A percentile compares a stretch with the other conserved stretches of the same genome.
Conservation (phyloP, 2,888 invertebrate genomes). For the Microchrysa polita region DNA sequence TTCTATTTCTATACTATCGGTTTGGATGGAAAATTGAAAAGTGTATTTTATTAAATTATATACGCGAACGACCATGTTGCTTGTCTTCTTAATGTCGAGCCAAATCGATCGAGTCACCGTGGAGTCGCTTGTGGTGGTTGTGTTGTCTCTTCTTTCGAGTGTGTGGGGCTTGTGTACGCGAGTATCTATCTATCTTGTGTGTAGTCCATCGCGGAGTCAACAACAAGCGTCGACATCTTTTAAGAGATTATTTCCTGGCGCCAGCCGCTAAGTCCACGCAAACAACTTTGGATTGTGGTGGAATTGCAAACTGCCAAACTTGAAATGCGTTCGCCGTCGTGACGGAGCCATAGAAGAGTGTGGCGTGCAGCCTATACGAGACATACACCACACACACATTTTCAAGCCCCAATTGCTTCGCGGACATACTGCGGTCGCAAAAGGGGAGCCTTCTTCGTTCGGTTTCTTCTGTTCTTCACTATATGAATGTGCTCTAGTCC, state of each 20-base stretch:
- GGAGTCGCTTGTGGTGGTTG: too few relatives aligned
- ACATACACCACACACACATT: neutral
- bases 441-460: too few relatives aligned
- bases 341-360: slow-evolving; percentile 33
- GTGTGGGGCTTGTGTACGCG: too few relatives aligned
- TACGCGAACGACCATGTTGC: too few relatives aligned
- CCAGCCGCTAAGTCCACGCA: slow-evolving; percentile 62
- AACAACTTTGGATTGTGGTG: slow-evolving; percentile 55
- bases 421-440: neutral
- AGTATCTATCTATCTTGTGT: too few relatives aligned
- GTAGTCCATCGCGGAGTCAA: neutral
- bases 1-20: too few relatives aligned
- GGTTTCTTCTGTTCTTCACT: too few relatives aligned
- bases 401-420: slow-evolving; percentile 5
- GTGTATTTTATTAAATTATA: slow-evolving; percentile 41
- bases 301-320: slow-evolving; percentile 40
- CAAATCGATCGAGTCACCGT: too few relatives aligned
- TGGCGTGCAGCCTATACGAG: neutral
- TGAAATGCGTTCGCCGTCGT: slow-evolving; percentile 38
- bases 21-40: slow-evolving; percentile 19
- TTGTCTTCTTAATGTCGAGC: too few relatives aligned
- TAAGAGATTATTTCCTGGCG: slow-evolving; percentile 61
- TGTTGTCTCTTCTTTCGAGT: too few relatives aligned
- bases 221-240: slow-evolving; percentile 37
- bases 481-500: too few relatives aligned